Evolutionary conservation across 2,113 vertebrate species (phyloP), one percentile per base, ranked within the genome.

Genomic region (Xenopus laevis): DNA sequence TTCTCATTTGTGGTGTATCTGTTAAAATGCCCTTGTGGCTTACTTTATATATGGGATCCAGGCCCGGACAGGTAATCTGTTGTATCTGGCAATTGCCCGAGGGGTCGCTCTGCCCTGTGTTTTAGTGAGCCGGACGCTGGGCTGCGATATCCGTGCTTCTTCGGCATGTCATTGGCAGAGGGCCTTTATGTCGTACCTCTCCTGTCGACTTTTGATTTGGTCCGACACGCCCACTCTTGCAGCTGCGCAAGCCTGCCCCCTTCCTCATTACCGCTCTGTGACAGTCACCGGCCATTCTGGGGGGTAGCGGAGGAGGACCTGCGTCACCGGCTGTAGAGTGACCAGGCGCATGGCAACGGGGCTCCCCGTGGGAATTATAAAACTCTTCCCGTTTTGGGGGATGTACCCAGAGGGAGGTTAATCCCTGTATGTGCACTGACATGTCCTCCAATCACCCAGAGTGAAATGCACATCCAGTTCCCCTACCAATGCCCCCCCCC

Each of bases 391-490:
- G 10, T 30, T n/a, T 65, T 3, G 40, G 44, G 63, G 33, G 63
- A 46, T 68, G 47, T 68, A 23, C 30, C 50, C 52, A 45, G 15
- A 55, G 53, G 53, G 53, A 55, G 53, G 53, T 40, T 17, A 47
- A 64, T 47, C 75, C n/a, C 18, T 15, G 15, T 55, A 33, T 4
- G 3, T 53, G 18, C 55, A 55, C 65, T 57, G 63, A 66, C 71
- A 74, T 74, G 64, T 74, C 64, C 67, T 88, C 83, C 80, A 83
- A 71, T 79, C 86, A 86, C 83, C 87, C 71, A 85, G 88, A 86
- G 88, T 91, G 80, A 89, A 88, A 80, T 89, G 85, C 78, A 80
- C 83, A 81, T 88, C 91, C 33, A 90, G 87, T 66, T 90, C 89
- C 78, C 88, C 91, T 4, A 80, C 81, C 77, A 16, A 50, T 60